Conservation (phyloP, 2,797 vertebrate genomes). For the Cyclura pinguis region DNA sequence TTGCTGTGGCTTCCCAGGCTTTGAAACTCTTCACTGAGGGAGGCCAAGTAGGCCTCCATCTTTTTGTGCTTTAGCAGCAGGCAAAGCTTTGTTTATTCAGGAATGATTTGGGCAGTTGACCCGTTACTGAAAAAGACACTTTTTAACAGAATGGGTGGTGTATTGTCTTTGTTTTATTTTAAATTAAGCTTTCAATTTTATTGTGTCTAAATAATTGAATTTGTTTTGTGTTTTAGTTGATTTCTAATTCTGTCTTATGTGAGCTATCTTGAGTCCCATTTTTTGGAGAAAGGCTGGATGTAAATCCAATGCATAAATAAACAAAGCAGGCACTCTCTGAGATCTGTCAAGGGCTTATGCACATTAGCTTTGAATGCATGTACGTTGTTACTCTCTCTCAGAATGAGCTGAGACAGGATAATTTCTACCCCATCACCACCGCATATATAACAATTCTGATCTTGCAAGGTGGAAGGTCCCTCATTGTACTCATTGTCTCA, state of each 20-base stretch:
- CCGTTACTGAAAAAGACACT: neutral
- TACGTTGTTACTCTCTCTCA: neutral
- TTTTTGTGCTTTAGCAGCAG: neutral
- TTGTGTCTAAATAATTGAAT: neutral
- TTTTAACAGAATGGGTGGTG: neutral
- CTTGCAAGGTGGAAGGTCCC: neutral
- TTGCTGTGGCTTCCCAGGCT: neutral
- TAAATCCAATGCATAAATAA: neutral
- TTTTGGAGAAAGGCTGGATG: neutral
- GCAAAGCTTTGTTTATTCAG: neutral
- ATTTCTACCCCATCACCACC: too few species aligned
- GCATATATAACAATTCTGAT: neutral
- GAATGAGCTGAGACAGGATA: neutral
- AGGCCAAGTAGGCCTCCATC: neutral
- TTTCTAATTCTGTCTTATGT: neutral
- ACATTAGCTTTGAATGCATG: neutral
- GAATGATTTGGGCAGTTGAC: neutral
- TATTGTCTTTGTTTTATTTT: neutral
- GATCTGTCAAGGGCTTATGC: neutral
- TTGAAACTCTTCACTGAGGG: neutral
- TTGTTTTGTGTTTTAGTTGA: neutral
- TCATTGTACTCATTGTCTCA: neutral
- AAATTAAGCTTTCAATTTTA: neutral
- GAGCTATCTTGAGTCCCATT: neutral
- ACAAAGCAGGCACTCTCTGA: neutral